phyloP scores from a whole-genome alignment of 2,888 invertebrate genomes.

The Serrognathus titanus region DNA sequence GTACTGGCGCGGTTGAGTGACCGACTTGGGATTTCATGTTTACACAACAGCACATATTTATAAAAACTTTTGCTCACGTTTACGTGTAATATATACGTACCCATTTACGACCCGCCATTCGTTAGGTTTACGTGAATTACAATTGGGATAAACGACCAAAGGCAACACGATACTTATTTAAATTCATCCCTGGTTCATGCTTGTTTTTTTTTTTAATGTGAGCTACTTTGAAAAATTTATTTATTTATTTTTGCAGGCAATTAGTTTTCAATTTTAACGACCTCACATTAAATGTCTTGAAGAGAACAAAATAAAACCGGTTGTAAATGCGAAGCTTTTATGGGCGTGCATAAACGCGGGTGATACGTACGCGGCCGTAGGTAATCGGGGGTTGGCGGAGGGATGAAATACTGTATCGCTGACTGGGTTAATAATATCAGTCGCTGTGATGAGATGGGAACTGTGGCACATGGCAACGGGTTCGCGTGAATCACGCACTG shows the following conservation, averaged over 20 bases:
- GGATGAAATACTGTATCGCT: not conserved
- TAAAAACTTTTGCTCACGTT: no score
- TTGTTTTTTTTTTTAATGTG: no score
- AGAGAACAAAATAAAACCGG: not conserved
- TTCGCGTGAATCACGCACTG: not conserved
- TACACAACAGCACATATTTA: not conserved
- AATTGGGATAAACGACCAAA: no score
- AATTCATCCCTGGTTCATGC: no score
- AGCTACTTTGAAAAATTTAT: no score
- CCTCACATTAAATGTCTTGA: not conserved
- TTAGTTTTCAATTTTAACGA: no score
- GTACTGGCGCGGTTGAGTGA: constrained; percentile 1
- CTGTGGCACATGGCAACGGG: not conserved
- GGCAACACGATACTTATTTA: no score
- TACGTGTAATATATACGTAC: no score
- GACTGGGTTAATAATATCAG: constrained; percentile 2
- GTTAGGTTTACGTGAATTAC: no score
- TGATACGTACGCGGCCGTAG: not conserved
- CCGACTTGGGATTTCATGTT: constrained; percentile 1
- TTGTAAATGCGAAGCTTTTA: constrained; percentile 1
- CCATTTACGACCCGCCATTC: no score
- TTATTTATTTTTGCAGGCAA: no score
- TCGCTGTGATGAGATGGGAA: constrained; percentile 2
- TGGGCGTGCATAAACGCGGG: not conserved
- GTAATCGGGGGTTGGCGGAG: not conserved